These are phyloP conservation scores for Eupithecia vulgata DNA, from an alignment of 2,888 invertebrate species.

Conservation along the genomic window DNA sequence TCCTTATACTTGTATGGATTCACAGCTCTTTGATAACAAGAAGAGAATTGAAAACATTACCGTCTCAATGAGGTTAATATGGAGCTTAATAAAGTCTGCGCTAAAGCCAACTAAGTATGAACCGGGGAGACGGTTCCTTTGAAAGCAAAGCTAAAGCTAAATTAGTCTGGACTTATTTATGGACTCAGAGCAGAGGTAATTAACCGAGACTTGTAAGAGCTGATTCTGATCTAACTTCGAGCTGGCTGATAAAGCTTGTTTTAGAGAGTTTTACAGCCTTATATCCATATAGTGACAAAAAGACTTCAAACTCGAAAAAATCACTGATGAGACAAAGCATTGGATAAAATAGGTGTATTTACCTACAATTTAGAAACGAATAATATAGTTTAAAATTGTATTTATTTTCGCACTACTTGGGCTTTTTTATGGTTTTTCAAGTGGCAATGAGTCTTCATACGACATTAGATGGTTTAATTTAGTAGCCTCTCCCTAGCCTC, in stretches of 20 bases:
- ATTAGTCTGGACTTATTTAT: slow-evolving; percentile 60
- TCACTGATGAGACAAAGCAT: not conserved
- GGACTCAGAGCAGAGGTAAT: slow-evolving; percentile 60
- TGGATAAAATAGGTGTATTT: not conserved
- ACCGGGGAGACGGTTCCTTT: slow-evolving; percentile 21
- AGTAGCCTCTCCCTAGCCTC: not conserved
- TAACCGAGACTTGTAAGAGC: slow-evolving; percentile 57
- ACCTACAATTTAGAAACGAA: not conserved
- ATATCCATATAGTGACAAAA: not conserved
- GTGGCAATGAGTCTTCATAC: not conserved
- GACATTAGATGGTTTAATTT: not conserved
- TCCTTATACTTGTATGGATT: not conserved
- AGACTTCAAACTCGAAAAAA: not conserved
- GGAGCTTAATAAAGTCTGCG: slow-evolving; percentile 19
- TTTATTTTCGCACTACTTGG: not conserved
- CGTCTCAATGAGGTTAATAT: slow-evolving; percentile 15
- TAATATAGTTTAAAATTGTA: not conserved
- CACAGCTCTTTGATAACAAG: not conserved
- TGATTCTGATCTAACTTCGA: slow-evolving; percentile 58
- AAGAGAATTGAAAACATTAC: slow-evolving; percentile 7
- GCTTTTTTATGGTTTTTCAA: not conserved
- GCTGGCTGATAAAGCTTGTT: slow-evolving; percentile 35
- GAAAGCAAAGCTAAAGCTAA: slow-evolving; percentile 40
- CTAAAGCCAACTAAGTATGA: not conserved
- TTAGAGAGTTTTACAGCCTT: not conserved